These are phyloP conservation scores for Resseliella maxima DNA, from an alignment of 2,888 invertebrate species.

Conservation along the genomic window DNA sequence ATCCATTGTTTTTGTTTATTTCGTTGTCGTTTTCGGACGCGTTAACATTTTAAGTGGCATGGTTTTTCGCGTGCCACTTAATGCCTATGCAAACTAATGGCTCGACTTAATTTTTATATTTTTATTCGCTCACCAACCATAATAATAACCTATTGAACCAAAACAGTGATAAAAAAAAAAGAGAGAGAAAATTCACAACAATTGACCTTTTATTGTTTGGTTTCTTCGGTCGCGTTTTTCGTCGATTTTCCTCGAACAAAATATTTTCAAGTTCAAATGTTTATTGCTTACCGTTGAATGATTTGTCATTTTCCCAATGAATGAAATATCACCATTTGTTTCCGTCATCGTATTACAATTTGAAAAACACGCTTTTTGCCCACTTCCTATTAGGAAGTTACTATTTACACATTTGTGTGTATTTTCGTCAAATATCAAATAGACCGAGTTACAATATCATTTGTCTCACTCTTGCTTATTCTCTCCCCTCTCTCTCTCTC, in stretches of 20 bases:
- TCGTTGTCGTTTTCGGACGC: neutral
- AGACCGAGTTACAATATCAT: too few species aligned
- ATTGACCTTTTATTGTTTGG: neutral
- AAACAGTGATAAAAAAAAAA: too few species aligned
- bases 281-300: too few species aligned
- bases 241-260: neutral
- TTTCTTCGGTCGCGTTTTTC: neutral
- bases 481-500: too few species aligned
- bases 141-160: neutral
- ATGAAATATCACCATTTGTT: too few species aligned
- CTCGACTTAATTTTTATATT: neutral
- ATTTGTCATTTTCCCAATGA: too few species aligned
- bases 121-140: neutral
- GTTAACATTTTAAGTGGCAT: neutral
- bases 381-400: too few species aligned
- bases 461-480: too few species aligned
- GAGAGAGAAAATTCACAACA: neutral
- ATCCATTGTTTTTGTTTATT: neutral
- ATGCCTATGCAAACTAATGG: neutral
- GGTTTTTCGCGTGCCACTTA: neutral
- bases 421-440: too few species aligned
- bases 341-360: too few species aligned
- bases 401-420: too few species aligned
- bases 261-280: constrained; percentile 5
- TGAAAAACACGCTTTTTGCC: too few species aligned